These are phyloP conservation scores for Eupleurogrammus muticus DNA, from an alignment of 2,797 vertebrate species.

Conservation along the genomic window DNA sequence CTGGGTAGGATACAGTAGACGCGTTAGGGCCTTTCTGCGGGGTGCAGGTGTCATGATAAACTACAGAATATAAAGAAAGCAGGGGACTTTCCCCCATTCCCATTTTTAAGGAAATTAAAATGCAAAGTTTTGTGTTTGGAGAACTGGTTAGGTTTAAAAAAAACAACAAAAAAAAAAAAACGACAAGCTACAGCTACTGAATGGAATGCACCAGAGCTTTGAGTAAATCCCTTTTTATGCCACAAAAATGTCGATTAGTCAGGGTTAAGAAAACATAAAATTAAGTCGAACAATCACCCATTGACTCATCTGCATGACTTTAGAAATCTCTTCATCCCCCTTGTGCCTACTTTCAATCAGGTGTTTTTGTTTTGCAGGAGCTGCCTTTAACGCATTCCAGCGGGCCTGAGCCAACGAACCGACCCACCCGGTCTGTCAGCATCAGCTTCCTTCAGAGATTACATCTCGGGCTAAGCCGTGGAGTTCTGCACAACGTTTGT, in stretches of 20 bases:
- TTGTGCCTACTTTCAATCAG: constrained; percentile 25
- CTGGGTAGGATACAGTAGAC: not conserved
- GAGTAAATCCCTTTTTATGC: constrained; percentile 49
- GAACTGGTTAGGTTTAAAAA: not conserved
- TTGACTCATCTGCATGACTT: constrained; percentile 76
- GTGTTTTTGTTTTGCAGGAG: constrained; percentile 62
- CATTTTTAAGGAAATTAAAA: not conserved
- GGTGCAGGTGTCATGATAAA: too few species aligned
- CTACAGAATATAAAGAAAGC: not conserved
- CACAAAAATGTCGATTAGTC: constrained; percentile 47
- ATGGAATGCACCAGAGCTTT: constrained; percentile 34
- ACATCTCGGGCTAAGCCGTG: constrained; percentile 44
- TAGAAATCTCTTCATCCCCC: constrained; percentile 67
- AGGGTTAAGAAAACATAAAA: constrained; percentile 64
- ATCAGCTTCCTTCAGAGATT: constrained; percentile 61
- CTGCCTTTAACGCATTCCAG: constrained; percentile 78
- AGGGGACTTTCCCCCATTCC: not conserved
- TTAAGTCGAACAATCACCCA: constrained; percentile 38
- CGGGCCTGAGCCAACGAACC: constrained; percentile 56
- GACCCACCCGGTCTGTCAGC: constrained; percentile 66
- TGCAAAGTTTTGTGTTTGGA: not conserved
- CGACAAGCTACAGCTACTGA: constrained; percentile 5
- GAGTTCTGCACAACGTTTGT: constrained; percentile 1
- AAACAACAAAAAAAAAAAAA: not conserved
- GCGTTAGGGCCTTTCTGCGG: too few species aligned